phyloP scores from a whole-genome alignment of 92 coral and sea anemone species.

The Pocillopora grandis region DNA sequence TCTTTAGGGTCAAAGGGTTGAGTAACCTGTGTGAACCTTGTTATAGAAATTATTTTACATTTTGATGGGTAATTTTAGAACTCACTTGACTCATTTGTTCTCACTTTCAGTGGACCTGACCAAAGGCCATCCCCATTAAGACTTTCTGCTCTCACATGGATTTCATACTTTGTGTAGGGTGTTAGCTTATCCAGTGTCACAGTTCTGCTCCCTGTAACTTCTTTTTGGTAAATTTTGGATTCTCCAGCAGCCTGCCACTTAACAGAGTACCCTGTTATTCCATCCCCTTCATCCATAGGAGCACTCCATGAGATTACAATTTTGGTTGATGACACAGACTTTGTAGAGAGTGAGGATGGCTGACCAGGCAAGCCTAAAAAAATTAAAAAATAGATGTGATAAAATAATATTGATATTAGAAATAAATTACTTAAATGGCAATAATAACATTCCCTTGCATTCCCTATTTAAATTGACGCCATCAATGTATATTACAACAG shows the following conservation, averaged over 20 bases:
- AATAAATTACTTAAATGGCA: background rate
- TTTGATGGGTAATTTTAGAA: background rate
- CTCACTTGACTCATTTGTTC: conserved; percentile 3
- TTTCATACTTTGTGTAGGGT: conserved; percentile 9
- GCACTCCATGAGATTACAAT: conserved; percentile 14
- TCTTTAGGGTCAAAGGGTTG: background rate
- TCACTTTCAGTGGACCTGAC: background rate
- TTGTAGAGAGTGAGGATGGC: background rate
- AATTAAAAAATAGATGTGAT: background rate
- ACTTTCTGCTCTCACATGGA: conserved; percentile 13
- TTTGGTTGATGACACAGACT: background rate
- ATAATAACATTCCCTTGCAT: no score
- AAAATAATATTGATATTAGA: background rate
- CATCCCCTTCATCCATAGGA: conserved; percentile 9
- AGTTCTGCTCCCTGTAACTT: background rate
- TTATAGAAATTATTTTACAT: background rate
- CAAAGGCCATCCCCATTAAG: conserved; percentile 4
- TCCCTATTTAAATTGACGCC: background rate
- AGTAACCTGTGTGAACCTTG: background rate
- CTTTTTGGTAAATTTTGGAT: background rate
- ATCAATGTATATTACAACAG: background rate
- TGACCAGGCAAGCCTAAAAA: conserved; percentile 22
- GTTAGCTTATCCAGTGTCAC: background rate
- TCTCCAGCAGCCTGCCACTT: conserved; percentile 10
- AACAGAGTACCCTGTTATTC: conserved; percentile 26